Evolutionary conservation across 1,140 invertebrate species (phyloP).

Genomic region (Metopolophium dirhodum): DNA sequence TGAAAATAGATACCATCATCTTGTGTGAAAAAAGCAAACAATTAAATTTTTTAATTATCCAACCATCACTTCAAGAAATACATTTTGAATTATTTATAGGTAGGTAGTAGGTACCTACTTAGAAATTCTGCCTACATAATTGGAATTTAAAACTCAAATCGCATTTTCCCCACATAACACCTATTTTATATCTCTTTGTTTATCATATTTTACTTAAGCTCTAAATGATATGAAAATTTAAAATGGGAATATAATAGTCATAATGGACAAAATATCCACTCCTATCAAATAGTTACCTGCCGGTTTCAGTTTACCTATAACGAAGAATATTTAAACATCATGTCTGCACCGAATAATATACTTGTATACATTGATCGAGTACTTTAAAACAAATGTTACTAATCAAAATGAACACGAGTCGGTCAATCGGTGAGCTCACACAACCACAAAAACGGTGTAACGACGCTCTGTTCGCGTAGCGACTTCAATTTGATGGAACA

Average conservation of each 20-base stretch:
- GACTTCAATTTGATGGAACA: neutral
- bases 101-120: too few relatives aligned
- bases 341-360: neutral
- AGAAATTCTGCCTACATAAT: neutral
- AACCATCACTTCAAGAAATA: neutral
- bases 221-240: neutral
- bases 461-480: neutral
- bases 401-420: constrained; percentile 24
- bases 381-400: constrained; percentile 16
- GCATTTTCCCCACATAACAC: neutral
- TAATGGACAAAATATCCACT: neutral
- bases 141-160: neutral
- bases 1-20: neutral
- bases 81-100: neutral
- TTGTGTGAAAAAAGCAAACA: neutral
- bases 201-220: neutral
- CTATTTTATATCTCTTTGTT: neutral
- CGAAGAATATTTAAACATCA: neutral
- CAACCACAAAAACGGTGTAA: neutral
- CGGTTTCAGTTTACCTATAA: neutral
- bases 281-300: neutral
- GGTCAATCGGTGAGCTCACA: neutral
- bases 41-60: neutral
- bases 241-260: neutral
- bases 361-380: constrained; percentile 43